These are phyloP conservation scores for Trimorus sp. DNA, from an alignment of 2,888 invertebrate genomes.

Conservation along the genomic window DNA sequence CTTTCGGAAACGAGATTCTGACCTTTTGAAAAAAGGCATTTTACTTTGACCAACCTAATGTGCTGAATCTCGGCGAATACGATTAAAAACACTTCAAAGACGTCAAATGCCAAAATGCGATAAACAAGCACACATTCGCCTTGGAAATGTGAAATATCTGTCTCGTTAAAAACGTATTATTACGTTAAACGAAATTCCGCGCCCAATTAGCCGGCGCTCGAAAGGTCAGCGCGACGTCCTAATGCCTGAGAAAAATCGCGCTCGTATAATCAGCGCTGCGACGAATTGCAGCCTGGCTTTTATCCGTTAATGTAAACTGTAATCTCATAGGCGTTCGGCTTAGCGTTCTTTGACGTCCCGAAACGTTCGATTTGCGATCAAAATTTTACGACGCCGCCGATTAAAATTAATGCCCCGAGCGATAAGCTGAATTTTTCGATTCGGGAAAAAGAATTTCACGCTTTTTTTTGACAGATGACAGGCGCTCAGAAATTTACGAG, in stretches of 20 bases:
- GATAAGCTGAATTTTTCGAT: no score
- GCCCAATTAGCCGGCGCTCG: slow-evolving; percentile 19
- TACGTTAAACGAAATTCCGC: slow-evolving; percentile 15
- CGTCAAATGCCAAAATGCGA: no score
- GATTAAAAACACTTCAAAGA: no score
- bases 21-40: no score
- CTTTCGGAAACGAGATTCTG: no score
- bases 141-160: no score
- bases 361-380: slow-evolving; percentile 11
- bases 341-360: slow-evolving; percentile 33
- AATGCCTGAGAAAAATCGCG: slow-evolving; percentile 48
- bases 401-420: slow-evolving; percentile 12
- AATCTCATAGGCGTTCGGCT: slow-evolving; percentile 33
- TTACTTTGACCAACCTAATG: no score
- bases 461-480: no score
- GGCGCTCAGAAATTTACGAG: no score
- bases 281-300: slow-evolving; percentile 65
- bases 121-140: no score
- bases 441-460: no score
- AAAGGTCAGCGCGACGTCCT: slow-evolving; percentile 50
- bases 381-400: neutral
- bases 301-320: slow-evolving; percentile 66
- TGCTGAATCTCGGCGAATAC: no score
- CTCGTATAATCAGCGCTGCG: slow-evolving; percentile 66
- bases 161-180: slow-evolving; percentile 10